These are phyloP conservation scores for Meiosimyza platycephala DNA, from an alignment of 2,888 invertebrate genomes.

Conservation along the genomic window DNA sequence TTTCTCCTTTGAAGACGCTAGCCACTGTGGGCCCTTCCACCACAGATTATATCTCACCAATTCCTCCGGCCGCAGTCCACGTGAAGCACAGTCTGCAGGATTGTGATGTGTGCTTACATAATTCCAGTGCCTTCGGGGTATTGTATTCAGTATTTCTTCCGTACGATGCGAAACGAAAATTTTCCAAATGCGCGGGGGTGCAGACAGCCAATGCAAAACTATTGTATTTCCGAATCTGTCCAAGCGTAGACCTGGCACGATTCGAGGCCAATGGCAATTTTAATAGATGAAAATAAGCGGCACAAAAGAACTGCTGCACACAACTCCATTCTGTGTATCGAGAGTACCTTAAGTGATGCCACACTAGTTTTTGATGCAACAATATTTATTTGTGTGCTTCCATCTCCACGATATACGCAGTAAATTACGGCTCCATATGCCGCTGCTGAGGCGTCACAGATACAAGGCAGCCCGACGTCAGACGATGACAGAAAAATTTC, in stretches of 20 bases:
- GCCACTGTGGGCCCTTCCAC: slow-evolving; percentile 12
- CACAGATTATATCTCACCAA: slow-evolving; percentile 17
- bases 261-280: not conserved
- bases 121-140: slow-evolving; percentile 42
- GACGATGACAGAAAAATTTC: not conserved
- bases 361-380: slow-evolving; percentile 12
- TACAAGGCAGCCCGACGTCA: not conserved
- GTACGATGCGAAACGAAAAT: slow-evolving; percentile 48
- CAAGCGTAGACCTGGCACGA: slow-evolving; percentile 36
- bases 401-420: slow-evolving; percentile 1
- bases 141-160: slow-evolving; percentile 37
- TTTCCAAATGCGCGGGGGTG: slow-evolving; percentile 46
- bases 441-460: not conserved
- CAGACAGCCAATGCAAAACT: slow-evolving; percentile 48
- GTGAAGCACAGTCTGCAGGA: slow-evolving; percentile 47
- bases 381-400: not conserved
- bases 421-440: slow-evolving; percentile 19
- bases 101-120: slow-evolving; percentile 44
- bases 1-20: slow-evolving; percentile 16
- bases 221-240: slow-evolving; percentile 43
- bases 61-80: slow-evolving; percentile 38
- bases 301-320: slow-evolving; percentile 23
- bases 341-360: slow-evolving; percentile 10
- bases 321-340: slow-evolving; percentile 22
- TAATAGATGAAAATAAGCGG: slow-evolving; percentile 12